Conservation (phyloP, 2,797 vertebrate genomes). For the Simalia tracyae region DNA sequence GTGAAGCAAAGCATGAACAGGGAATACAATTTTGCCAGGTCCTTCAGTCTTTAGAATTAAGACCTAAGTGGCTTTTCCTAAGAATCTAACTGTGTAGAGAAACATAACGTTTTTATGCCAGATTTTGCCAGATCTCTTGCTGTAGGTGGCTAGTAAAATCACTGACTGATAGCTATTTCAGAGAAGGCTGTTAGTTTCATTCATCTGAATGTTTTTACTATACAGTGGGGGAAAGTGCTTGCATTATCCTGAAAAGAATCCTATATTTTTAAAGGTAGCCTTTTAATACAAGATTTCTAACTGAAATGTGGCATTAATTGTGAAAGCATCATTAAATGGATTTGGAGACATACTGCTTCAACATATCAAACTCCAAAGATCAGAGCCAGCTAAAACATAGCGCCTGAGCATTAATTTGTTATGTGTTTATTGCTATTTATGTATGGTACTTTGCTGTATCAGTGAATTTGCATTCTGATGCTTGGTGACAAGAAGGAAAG, state of each 20-base stretch:
- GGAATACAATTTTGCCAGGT: constrained; percentile 28
- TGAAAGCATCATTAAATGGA: constrained; percentile 5
- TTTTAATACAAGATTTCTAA: constrained; percentile 11
- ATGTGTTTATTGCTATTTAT: neutral
- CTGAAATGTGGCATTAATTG: neutral
- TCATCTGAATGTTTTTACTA: constrained; percentile 1
- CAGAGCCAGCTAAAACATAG: neutral
- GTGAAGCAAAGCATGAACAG: constrained; percentile 39
- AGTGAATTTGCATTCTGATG: neutral
- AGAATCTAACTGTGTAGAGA: neutral
- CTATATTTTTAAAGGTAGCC: neutral
- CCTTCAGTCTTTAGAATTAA: constrained; percentile 24
- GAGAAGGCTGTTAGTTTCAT: neutral
- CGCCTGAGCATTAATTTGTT: neutral
- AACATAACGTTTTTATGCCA: neutral
- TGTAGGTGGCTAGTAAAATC: neutral
- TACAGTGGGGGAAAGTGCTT: neutral
- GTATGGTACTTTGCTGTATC: neutral
- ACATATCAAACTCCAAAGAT: neutral
- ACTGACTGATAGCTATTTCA: neutral
- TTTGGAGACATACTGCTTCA: neutral
- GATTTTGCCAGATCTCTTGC: neutral
- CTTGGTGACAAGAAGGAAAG: neutral
- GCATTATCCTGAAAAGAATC: neutral
- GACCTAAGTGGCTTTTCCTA: constrained; percentile 18